A percentile compares a stretch with the other conserved stretches of the same genome.
Evolutionary conservation across 2,888 invertebrate genomes (phyloP).

Genomic region (Tenthredo distinguenda): DNA sequence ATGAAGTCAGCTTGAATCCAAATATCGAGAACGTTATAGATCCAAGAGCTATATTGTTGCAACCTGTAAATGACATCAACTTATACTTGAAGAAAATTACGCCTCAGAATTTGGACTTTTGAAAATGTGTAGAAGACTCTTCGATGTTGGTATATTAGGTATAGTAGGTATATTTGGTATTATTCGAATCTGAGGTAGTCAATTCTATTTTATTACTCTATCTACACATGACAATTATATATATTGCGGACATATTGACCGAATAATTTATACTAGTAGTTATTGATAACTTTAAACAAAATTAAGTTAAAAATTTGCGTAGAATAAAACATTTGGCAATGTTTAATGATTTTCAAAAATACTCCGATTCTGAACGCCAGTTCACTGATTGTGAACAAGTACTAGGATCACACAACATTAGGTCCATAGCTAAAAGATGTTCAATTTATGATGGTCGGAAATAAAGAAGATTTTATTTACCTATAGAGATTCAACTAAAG

Average conservation of each 20-base stretch:
- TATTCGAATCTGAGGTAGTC: background rate
- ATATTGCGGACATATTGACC: background rate
- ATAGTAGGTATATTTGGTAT: background rate
- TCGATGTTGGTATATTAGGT: background rate
- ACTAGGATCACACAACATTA: background rate
- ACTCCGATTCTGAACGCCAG: background rate
- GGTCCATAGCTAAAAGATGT: background rate
- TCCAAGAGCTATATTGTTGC: slow-evolving; percentile 18
- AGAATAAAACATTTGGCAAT: background rate
- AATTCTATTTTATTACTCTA: background rate
- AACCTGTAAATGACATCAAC: slow-evolving; percentile 1
- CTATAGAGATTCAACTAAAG: background rate
- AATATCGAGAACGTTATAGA: background rate
- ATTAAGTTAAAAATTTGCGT: background rate
- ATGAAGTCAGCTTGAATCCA: slow-evolving; percentile 64
- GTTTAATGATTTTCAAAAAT: background rate
- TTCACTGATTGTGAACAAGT: no score
- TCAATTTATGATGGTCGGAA: background rate
- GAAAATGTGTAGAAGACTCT: background rate
- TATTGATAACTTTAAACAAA: background rate
- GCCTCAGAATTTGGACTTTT: background rate
- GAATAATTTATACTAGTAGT: background rate
- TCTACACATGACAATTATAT: background rate
- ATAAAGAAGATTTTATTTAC: background rate
- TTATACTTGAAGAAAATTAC: slow-evolving; percentile 35